Evolutionary conservation across 2,113 vertebrate genomes (phyloP).

Genomic region (Puffinus mauretanicus): DNA sequence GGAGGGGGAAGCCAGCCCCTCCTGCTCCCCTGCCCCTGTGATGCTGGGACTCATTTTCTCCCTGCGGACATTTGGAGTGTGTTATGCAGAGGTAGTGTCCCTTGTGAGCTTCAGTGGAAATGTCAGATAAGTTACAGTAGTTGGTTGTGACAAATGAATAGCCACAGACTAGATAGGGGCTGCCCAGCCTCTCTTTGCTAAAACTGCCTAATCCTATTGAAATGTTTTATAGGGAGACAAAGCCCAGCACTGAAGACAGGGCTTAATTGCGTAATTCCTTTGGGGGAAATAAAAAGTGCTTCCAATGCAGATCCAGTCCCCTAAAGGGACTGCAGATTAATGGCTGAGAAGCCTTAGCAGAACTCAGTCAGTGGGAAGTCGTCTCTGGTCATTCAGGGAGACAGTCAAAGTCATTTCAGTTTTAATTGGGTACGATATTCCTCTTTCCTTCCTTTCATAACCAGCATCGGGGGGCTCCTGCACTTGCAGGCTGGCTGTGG

Average conservation of each 20-base stretch:
- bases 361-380: neutral
- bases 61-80: neutral
- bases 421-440: neutral
- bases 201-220: neutral
- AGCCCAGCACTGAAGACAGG: neutral
- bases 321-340: neutral
- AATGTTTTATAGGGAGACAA: neutral
- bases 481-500: neutral
- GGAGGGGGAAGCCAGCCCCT: neutral
- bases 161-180: neutral
- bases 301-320: neutral
- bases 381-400: neutral
- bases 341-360: neutral
- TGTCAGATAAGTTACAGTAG: neutral
- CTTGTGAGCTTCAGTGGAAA: neutral
- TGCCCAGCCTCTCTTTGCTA: neutral
- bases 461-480: neutral
- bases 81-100: neutral
- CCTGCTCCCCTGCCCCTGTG: neutral
- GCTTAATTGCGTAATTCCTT: neutral
- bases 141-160: neutral
- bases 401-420: neutral
- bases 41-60: neutral
- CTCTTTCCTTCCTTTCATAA: neutral
- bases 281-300: neutral